Percentiles rank a stretch among this genome's conserved stretches.
These are phyloP conservation scores for Enteromius fasciolatus DNA, from an alignment of 2,797 vertebrate genomes.

Conservation along the genomic window DNA sequence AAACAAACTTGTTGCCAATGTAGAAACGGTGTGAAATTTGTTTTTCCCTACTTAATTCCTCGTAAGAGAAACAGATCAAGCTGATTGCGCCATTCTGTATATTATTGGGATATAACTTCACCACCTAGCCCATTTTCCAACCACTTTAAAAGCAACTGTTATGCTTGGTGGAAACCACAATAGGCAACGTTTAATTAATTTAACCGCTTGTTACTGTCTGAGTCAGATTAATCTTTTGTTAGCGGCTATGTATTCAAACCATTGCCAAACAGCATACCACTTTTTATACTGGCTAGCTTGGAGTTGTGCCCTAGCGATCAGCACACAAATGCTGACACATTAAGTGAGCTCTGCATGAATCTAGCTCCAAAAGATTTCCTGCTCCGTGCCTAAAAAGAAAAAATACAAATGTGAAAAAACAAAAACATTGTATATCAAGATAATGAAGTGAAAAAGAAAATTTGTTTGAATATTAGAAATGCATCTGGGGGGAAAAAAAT, in stretches of 20 bases:
- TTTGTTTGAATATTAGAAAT: background rate
- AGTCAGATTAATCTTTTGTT: conserved; percentile 9
- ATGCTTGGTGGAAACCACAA: conserved; percentile 28
- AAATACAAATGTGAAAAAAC: background rate
- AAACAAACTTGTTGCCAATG: background rate
- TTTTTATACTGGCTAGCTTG: background rate
- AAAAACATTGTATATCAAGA: background rate
- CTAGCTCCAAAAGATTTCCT: background rate
- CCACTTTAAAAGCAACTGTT: conserved; percentile 34
- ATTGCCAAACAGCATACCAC: background rate
- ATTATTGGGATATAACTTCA: background rate
- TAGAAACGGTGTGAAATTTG: background rate
- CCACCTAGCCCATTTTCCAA: conserved; percentile 17
- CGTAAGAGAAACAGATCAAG: background rate
- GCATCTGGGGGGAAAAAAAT: background rate
- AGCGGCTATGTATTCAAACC: conserved; percentile 6
- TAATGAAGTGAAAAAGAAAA: background rate
- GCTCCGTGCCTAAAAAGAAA: background rate
- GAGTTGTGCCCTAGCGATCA: background rate
- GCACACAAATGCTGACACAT: background rate
- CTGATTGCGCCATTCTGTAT: background rate
- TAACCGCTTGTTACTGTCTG: background rate
- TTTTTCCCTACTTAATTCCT: background rate
- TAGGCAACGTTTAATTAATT: background rate
- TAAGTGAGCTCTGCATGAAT: background rate